phyloP scores from a whole-genome alignment of 2,797 vertebrate genomes.

The Sphaeramia orbicularis region DNA sequence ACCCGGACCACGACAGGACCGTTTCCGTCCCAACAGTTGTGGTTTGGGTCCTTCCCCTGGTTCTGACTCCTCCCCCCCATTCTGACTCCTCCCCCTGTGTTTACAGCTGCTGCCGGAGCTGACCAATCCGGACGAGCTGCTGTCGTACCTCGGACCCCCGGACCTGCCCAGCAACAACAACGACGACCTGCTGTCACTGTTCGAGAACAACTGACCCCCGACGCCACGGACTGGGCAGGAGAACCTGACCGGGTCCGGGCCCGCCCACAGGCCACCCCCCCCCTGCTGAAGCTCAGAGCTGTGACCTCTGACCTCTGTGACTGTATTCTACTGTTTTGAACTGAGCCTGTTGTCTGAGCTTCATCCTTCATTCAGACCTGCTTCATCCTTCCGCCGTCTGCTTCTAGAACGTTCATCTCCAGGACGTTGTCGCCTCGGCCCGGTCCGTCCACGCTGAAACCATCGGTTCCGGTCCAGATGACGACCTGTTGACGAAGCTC shows the following conservation, averaged over 20 bases:
- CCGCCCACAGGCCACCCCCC: conserved; percentile 18
- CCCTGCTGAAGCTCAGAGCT: conserved; percentile 6
- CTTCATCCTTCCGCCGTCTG: no score
- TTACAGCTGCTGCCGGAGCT: conserved; percentile 91
- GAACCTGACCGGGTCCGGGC: conserved; percentile 9
- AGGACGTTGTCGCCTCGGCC: no score
- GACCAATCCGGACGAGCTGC: conserved; percentile 93
- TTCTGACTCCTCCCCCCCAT: no score
- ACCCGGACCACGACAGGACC: no score
- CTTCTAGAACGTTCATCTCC: no score
- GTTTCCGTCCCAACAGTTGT: no score
- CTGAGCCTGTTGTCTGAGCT: conserved; percentile 53
- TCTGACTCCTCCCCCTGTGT: not conserved
- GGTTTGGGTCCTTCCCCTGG: no score
- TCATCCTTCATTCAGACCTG: conserved; percentile 53
- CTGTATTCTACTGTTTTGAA: conserved; percentile 71
- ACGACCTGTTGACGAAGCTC: no score
- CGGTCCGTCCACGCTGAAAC: no score
- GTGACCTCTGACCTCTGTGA: conserved; percentile 66
- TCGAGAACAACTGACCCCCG: conserved; percentile 91
- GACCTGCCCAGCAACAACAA: conserved; percentile 93
- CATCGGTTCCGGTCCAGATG: no score
- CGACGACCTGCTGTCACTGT: conserved; percentile 93
- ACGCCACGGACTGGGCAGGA: no score
- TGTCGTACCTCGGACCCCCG: conserved; percentile 93